These are phyloP conservation scores for Typhlomys cinereus DNA, from an alignment of 2,113 vertebrate genomes.

Conservation along the genomic window DNA sequence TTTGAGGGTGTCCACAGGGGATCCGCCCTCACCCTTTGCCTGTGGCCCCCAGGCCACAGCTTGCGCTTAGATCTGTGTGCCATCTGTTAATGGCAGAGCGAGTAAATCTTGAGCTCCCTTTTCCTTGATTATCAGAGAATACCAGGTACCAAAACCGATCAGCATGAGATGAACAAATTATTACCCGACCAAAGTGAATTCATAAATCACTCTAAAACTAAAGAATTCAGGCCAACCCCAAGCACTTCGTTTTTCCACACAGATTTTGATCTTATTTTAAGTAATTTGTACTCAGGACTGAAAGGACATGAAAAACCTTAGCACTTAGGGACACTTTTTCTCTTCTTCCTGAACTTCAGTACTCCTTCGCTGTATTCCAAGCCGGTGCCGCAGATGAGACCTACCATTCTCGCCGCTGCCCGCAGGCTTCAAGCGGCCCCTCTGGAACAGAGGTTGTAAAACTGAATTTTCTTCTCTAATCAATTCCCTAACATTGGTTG, in stretches of 20 bases:
- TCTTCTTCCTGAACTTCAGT: slow-evolving; percentile 18
- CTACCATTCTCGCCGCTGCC: neutral
- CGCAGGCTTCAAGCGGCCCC: neutral
- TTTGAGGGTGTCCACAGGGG: slow-evolving; percentile 98
- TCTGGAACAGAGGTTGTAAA: slow-evolving; percentile 40
- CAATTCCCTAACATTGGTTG: slow-evolving; percentile 50
- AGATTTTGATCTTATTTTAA: slow-evolving; percentile 61
- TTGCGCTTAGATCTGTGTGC: slow-evolving; percentile 91
- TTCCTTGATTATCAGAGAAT: slow-evolving; percentile 82
- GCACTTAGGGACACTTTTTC: slow-evolving; percentile 4
- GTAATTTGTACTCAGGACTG: slow-evolving; percentile 49
- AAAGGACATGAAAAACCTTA: slow-evolving; percentile 38
- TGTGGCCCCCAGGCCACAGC: slow-evolving; percentile 91
- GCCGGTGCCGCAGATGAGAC: slow-evolving; percentile 36
- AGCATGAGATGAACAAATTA: slow-evolving; percentile 39
- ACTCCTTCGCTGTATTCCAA: slow-evolving; percentile 56
- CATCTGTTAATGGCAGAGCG: slow-evolving; percentile 96
- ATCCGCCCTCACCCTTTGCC: slow-evolving; percentile 94
- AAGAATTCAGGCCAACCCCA: slow-evolving; percentile 56
- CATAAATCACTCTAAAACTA: slow-evolving; percentile 9
- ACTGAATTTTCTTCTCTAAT: slow-evolving; percentile 65
- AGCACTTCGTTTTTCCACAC: slow-evolving; percentile 48
- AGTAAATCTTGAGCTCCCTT: slow-evolving; percentile 92
- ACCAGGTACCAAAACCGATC: slow-evolving; percentile 79
- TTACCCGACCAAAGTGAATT: neutral